Conservation (phyloP, 2,888 invertebrate genomes). For the Drosophila phalerata region DNA sequence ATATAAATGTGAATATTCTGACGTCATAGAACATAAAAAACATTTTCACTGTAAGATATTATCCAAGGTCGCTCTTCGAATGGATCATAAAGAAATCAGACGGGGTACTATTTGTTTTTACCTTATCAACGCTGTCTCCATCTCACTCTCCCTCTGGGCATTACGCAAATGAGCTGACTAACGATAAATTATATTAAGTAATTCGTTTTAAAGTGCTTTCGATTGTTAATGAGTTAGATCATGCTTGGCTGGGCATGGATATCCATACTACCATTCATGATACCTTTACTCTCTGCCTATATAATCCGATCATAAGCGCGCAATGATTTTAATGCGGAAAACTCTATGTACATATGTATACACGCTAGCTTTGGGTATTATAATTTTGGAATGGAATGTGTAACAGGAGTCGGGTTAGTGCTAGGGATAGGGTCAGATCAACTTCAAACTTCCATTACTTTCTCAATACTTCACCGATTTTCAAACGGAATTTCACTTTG, state of each 20-base stretch:
- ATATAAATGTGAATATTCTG: background rate
- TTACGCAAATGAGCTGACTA: conserved; percentile 15
- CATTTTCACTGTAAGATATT: background rate
- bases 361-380: background rate
- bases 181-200: conserved; percentile 17
- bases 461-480: too few relatives aligned
- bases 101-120: background rate
- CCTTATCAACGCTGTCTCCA: background rate
- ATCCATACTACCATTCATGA: conserved; percentile 1
- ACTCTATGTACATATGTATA: background rate
- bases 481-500: too few relatives aligned
- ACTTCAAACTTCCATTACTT: too few relatives aligned
- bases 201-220: conserved; percentile 16
- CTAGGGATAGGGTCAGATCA: too few relatives aligned
- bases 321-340: conserved; percentile 11
- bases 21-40: background rate
- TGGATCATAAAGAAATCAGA: background rate
- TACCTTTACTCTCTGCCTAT: conserved; percentile 1
- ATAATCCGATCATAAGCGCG: conserved; percentile 1
- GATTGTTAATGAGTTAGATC: conserved; percentile 18
- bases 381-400: background rate
- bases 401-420: background rate
- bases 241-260: conserved; percentile 13
- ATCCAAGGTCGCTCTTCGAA: background rate
- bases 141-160: background rate